phyloP scores from a whole-genome alignment of 1,140 invertebrate species.

The Lutraria rhynchaena region DNA sequence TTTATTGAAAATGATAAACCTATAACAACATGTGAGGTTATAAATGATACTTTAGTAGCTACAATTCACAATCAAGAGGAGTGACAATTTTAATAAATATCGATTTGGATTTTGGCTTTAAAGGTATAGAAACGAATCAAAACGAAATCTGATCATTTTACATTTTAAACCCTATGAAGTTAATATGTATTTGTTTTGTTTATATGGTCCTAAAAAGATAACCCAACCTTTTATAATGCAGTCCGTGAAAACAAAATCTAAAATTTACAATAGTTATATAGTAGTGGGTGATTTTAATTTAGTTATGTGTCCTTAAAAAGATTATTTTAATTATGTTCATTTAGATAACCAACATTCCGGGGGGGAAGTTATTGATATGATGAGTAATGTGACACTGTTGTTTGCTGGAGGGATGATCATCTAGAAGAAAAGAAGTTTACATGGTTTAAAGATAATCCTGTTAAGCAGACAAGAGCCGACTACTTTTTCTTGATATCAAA shows the following conservation, averaged over 20 bases:
- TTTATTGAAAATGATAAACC: no score
- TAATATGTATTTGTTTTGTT: not conserved
- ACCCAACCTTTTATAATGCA: constrained; percentile 27
- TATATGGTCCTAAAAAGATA: constrained; percentile 51
- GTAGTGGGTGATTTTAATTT: no score
- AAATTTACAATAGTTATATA: no score
- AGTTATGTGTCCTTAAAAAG: no score
- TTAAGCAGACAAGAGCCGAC: constrained; percentile 30
- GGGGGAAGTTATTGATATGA: no score
- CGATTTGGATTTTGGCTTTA: constrained; percentile 22
- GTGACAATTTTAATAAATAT: constrained; percentile 24
- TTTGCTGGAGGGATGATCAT: constrained; percentile 11
- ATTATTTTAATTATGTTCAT: no score
- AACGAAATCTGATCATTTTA: constrained; percentile 16
- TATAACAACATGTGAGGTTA: no score
- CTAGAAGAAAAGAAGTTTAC: constrained; percentile 17
- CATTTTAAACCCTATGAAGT: not conserved
- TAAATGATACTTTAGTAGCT: no score
- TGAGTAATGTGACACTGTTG: constrained; percentile 23
- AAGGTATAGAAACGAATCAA: not conserved
- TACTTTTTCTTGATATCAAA: constrained; percentile 37
- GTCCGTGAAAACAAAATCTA: not conserved
- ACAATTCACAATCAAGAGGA: not conserved
- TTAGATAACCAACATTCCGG: no score
- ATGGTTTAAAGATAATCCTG: constrained; percentile 22